Percentiles rank a stretch among this genome's conserved stretches.
Conservation (phyloP, 2,888 invertebrate species). For the Epirrhoe alternata region DNA sequence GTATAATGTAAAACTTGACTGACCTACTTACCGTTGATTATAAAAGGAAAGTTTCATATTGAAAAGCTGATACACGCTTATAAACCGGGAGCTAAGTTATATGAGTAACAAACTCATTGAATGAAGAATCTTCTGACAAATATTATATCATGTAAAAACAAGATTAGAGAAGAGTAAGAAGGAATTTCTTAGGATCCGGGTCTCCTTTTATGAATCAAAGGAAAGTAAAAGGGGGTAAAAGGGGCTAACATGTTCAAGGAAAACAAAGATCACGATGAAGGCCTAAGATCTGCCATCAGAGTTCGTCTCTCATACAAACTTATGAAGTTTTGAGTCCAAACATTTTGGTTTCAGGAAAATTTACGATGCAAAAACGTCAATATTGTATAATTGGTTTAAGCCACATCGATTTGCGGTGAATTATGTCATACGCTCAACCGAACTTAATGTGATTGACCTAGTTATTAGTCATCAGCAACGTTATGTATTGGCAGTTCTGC, state of each 20-base stretch:
- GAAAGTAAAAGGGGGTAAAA: no score
- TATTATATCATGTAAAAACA: neutral
- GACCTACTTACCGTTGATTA: conserved; percentile 52
- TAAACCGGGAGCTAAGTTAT: conserved; percentile 32
- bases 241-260: no score
- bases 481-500: neutral
- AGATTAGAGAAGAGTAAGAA: neutral
- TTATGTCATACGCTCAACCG: conserved; percentile 26
- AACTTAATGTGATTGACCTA: conserved; percentile 25
- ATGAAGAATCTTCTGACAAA: neutral
- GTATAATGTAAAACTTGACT: conserved; percentile 53
- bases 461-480: conserved; percentile 16
- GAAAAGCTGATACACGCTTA: conserved; percentile 52
- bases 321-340: no score
- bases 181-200: no score
- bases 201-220: no score
- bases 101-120: neutral
- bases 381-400: neutral
- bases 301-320: no score
- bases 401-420: conserved; percentile 14
- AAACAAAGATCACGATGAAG: no score
- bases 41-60: conserved; percentile 55
- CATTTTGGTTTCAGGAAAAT: neutral
- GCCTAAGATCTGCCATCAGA: no score
- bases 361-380: neutral